Evolutionary conservation across 2,888 invertebrate genomes (phyloP).

Genomic region (Terebella lapidaria): DNA sequence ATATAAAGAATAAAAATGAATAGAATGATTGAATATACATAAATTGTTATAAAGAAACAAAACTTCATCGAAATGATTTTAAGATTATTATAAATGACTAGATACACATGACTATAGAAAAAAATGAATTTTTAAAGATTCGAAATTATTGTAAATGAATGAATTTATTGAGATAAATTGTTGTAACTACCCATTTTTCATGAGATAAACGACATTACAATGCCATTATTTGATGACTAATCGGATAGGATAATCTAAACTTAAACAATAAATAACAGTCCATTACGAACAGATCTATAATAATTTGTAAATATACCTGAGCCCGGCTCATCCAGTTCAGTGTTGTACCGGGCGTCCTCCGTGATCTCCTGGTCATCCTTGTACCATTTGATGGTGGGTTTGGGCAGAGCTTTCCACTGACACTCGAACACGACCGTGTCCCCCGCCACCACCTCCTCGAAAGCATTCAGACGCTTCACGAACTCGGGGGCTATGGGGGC

Average conservation of each 20-base stretch:
- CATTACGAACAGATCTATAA: background rate
- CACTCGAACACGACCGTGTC: conserved; percentile 22
- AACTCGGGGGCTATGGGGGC: conserved; percentile 25
- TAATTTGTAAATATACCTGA: background rate
- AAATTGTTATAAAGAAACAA: too few relatives aligned
- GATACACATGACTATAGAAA: too few relatives aligned
- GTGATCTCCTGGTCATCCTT: conserved; percentile 22
- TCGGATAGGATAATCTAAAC: background rate
- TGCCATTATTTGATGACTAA: too few relatives aligned
- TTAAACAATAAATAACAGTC: background rate
- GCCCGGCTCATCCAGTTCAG: conserved; percentile 4
- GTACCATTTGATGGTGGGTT: conserved; percentile 24
- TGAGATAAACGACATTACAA: too few relatives aligned
- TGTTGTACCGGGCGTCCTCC: conserved; percentile 12
- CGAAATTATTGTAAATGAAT: too few relatives aligned
- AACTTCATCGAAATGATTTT: too few relatives aligned
- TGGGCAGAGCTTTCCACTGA: conserved; percentile 19
- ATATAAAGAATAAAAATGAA: too few relatives aligned
- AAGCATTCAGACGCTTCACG: conserved; percentile 21
- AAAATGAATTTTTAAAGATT: too few relatives aligned
- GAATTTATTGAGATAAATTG: too few relatives aligned
- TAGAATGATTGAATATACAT: too few relatives aligned
- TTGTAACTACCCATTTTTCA: too few relatives aligned
- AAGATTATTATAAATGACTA: too few relatives aligned
- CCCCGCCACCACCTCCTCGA: conserved; percentile 22